Evolutionary conservation across 2,888 invertebrate genomes (phyloP).

Genomic region (Automeris io): DNA sequence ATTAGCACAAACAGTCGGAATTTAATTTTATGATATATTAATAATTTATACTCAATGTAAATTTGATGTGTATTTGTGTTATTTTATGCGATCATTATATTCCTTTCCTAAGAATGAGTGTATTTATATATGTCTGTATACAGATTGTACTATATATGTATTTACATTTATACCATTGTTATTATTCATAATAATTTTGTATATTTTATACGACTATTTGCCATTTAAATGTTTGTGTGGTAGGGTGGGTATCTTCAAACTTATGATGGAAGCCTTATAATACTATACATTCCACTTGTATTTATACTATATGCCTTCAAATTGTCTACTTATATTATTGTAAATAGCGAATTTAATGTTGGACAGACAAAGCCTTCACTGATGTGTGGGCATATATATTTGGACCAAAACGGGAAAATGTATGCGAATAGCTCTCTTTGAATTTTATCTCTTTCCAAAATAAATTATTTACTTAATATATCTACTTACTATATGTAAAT

Average conservation of each 20-base stretch:
- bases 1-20: constrained; percentile 10
- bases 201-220: constrained; percentile 17
- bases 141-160: neutral
- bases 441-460: constrained; percentile 21
- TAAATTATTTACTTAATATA: constrained; percentile 26
- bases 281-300: constrained; percentile 72
- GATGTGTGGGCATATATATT: constrained; percentile 28
- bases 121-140: neutral
- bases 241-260: constrained; percentile 42
- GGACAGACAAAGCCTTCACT: constrained; percentile 18
- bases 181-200: constrained; percentile 14
- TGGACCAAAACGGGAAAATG: constrained; percentile 52
- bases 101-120: neutral
- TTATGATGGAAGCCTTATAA: constrained; percentile 68
- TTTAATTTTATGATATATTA: constrained; percentile 10
- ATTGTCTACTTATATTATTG: constrained; percentile 51
- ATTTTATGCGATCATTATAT: neutral
- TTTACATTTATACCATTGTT: neutral
- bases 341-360: constrained; percentile 29
- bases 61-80: constrained; percentile 1
- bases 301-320: constrained; percentile 59
- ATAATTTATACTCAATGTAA: constrained; percentile 9
- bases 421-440: constrained; percentile 45
- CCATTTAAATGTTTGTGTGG: constrained; percentile 18
- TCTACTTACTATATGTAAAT: constrained; percentile 15